Conservation (phyloP, 2,888 invertebrate species). For the Drosophila colorata region DNA sequence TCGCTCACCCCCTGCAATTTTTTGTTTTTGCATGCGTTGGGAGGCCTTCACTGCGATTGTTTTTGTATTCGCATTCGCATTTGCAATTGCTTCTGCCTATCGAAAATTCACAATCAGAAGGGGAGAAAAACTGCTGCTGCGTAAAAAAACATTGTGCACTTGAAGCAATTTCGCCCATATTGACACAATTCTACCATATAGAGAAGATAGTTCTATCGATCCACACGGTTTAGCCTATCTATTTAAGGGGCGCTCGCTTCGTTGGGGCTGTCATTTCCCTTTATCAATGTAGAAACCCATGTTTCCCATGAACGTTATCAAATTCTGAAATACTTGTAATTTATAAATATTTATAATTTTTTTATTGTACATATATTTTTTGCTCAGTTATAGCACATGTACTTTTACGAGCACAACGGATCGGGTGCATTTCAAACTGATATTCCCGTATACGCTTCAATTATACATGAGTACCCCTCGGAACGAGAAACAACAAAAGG, state of each 20-base stretch:
- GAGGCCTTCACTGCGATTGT: background rate
- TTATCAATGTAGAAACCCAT: constrained; percentile 23
- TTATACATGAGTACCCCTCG: constrained; percentile 12
- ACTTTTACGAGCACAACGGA: constrained; percentile 35
- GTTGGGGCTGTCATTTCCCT: background rate
- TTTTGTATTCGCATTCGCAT: constrained; percentile 13
- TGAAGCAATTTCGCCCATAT: constrained; percentile 30
- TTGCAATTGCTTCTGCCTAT: constrained; percentile 7
- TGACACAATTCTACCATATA: constrained; percentile 24
- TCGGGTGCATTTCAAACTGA: constrained; percentile 25
- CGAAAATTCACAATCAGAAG: constrained; percentile 16
- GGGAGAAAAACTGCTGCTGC: constrained; percentile 35
- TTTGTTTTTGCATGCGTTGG: constrained; percentile 6
- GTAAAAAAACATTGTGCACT: constrained; percentile 45
- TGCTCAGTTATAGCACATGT: constrained; percentile 23
- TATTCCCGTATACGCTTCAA: constrained; percentile 24
- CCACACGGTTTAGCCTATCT: constrained; percentile 1
- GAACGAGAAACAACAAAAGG: constrained; percentile 38
- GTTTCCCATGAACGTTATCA: constrained; percentile 27
- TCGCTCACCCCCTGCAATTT: constrained; percentile 19
- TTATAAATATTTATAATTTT: constrained; percentile 27
- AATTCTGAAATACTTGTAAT: constrained; percentile 27
- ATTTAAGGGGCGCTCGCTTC: background rate
- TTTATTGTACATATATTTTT: constrained; percentile 10
- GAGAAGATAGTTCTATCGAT: constrained; percentile 26